Percentiles rank a stretch among this genome's conserved stretches.
Evolutionary conservation across 2,113 vertebrate species (phyloP).

Genomic region (Prionailurus bengalensis): DNA sequence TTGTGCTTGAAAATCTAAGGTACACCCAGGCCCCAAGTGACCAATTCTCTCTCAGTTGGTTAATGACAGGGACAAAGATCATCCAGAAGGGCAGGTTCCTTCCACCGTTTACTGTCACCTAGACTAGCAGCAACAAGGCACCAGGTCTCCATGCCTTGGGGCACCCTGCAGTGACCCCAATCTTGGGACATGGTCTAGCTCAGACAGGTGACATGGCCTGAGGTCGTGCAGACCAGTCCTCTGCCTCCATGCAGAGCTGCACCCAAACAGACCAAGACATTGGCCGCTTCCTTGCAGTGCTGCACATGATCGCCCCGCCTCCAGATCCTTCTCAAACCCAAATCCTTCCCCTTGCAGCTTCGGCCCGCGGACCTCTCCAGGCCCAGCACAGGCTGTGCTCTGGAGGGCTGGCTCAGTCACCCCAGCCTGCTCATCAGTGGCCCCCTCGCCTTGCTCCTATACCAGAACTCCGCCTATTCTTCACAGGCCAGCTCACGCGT

Average conservation of each 20-base stretch:
- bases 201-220: neutral
- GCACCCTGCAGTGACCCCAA: neutral
- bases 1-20: neutral
- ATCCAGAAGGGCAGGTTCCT: neutral
- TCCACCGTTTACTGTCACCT: neutral
- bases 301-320: accelerated
- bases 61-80: neutral
- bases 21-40: neutral
- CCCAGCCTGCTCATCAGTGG: neutral
- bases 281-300: accelerated
- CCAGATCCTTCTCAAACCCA: neutral
- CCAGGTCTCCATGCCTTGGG: neutral
- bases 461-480: neutral
- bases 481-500: neutral
- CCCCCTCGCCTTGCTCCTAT: neutral
- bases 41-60: neutral
- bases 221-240: neutral
- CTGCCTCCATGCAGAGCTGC: neutral
- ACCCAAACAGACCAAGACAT: accelerated
- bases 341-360: neutral
- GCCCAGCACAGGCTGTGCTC: neutral
- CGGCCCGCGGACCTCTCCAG: neutral
- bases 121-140: neutral
- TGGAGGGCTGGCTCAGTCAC: neutral
- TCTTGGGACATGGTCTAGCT: neutral